These are phyloP conservation scores for Drosophila ironensis DNA, from an alignment of 1,140 invertebrate species.

Conservation along the genomic window DNA sequence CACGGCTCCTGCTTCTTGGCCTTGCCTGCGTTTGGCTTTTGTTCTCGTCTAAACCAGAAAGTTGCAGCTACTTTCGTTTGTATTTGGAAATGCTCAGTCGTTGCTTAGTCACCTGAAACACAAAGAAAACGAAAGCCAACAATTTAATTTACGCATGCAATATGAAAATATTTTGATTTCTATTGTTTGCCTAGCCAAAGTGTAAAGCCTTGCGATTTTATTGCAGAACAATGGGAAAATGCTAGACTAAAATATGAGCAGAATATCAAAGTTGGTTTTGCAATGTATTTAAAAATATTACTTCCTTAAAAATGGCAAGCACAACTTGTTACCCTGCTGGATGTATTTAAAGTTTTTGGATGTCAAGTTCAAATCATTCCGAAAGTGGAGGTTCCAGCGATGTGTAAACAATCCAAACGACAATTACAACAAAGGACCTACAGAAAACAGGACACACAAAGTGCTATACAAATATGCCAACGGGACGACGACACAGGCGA, in stretches of 20 bases:
- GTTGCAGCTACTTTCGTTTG: conserved; percentile 7
- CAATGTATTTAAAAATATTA: no score
- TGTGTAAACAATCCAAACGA: conserved; percentile 27
- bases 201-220: conserved; percentile 12
- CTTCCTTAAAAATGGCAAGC: no score
- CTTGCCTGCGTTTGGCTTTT: conserved; percentile 26
- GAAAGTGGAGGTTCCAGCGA: not conserved
- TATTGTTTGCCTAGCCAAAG: conserved; percentile 9
- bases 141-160: conserved; percentile 48
- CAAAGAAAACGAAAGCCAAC: conserved; percentile 28
- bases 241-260: not conserved
- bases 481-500: conserved; percentile 34
- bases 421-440: conserved; percentile 27
- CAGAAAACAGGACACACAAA: conserved; percentile 21
- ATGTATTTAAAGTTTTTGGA: not conserved
- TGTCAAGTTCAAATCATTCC: conserved; percentile 44
- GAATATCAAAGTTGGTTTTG: not conserved
- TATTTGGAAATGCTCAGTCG: conserved; percentile 20
- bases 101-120: conserved; percentile 42
- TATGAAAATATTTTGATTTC: conserved; percentile 28
- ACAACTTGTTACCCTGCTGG: no score
- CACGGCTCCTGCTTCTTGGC: not conserved
- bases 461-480: conserved; percentile 46
- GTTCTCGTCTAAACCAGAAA: no score
- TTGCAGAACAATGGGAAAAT: conserved; percentile 2